phyloP scores from a whole-genome alignment of 92 coral and sea anemone genomes.

The Epizoanthus scotinus region DNA sequence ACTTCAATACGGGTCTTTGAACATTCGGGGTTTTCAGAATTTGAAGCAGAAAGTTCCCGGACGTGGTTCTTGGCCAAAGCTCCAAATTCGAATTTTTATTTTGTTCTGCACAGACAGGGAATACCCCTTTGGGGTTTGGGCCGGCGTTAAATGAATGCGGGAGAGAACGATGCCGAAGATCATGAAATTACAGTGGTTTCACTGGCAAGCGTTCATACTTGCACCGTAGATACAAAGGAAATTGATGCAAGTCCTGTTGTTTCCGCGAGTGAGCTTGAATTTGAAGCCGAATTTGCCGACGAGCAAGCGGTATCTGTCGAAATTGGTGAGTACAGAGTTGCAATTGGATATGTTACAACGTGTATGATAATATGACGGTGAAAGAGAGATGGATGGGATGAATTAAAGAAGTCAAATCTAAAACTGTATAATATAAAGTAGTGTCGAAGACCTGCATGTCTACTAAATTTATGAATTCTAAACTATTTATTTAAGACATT shows the following conservation, averaged over 20 bases:
- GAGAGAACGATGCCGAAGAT: conserved; percentile 43
- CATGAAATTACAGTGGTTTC: conserved; percentile 46
- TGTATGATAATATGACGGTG: neutral
- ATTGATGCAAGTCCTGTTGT: conserved; percentile 65
- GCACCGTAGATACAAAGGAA: conserved; percentile 71
- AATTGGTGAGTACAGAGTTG: conserved; percentile 70
- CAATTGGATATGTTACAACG: too few relatives aligned
- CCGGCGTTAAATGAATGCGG: conserved; percentile 41
- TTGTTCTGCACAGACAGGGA: conserved; percentile 47
- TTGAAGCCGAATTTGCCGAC: conserved; percentile 53
- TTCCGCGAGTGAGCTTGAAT: conserved; percentile 55
- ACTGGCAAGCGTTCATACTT: conserved; percentile 51
- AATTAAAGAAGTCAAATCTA: too few relatives aligned
- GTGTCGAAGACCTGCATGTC: too few relatives aligned
- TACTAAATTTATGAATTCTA: too few relatives aligned
- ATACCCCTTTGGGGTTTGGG: conserved; percentile 24
- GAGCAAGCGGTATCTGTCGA: conserved; percentile 62
- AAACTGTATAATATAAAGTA: too few relatives aligned
- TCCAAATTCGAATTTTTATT: conserved; percentile 85
- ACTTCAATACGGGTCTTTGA: conserved; percentile 94
- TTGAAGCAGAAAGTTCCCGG: conserved; percentile 87
- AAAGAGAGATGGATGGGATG: too few relatives aligned
- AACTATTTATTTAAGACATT: too few relatives aligned
- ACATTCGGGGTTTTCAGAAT: conserved; percentile 96
- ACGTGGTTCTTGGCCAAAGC: conserved; percentile 78